phyloP scores from a whole-genome alignment of 2,113 vertebrate species.

The Pollachius pollachius region DNA sequence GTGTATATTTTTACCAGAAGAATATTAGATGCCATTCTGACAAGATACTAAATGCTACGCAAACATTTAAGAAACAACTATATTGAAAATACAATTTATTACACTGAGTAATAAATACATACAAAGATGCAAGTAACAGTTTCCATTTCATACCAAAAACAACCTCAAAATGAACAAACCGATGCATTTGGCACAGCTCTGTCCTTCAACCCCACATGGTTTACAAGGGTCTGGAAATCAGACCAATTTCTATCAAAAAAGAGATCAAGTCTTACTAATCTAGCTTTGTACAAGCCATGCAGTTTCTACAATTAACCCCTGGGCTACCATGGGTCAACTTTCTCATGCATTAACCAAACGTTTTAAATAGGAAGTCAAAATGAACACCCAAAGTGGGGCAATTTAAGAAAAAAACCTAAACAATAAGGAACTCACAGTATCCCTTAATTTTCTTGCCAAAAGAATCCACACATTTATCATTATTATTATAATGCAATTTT shows the following conservation, averaged over 20 bases:
- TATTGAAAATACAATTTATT: conserved; percentile 99
- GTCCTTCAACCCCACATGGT: conserved; percentile 41
- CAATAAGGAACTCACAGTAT: conserved; percentile 14
- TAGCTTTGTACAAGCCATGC: conserved; percentile 85
- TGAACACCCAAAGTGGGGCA: conserved; percentile 49
- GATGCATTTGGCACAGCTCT: conserved; percentile 65
- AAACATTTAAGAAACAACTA: conserved; percentile 37
- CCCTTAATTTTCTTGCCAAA: conserved; percentile 37
- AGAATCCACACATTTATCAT: conserved; percentile 37
- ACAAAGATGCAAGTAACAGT: conserved; percentile 95
- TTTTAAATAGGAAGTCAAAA: conserved; percentile 71
- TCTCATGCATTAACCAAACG: conserved; percentile 71
- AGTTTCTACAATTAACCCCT: conserved; percentile 67
- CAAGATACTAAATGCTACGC: too few species aligned
- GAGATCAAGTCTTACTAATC: conserved; percentile 69
- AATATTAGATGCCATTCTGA: too few species aligned
- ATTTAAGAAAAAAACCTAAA: conserved; percentile 30
- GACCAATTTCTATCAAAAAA: conserved; percentile 65
- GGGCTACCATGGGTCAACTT: conserved; percentile 33
- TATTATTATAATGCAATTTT: conserved; percentile 24
- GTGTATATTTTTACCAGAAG: too few species aligned
- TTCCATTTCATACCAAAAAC: conserved; percentile 71
- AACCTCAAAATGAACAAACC: conserved; percentile 57
- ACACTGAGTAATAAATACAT: conserved; percentile 99
- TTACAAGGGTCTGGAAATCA: conserved; percentile 60